Percentiles rank a stretch among this genome's conserved stretches.
Conservation (phyloP, 2,113 vertebrate genomes). For the Myocastor coypus region DNA sequence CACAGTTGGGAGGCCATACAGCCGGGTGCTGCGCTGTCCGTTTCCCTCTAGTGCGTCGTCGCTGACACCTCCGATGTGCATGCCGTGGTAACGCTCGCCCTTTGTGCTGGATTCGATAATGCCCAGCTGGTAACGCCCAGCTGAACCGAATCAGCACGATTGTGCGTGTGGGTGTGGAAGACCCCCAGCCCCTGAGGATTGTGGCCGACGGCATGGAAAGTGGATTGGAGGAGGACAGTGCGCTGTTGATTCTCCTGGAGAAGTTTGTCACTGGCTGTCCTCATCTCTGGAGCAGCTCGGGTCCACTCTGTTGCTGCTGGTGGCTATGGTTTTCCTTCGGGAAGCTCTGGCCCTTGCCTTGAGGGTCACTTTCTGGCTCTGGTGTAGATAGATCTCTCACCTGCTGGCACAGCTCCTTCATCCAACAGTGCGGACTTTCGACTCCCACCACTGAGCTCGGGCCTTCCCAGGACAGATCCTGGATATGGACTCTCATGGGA, state of each 20-base stretch:
- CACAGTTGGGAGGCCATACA: neutral
- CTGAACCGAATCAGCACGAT: neutral
- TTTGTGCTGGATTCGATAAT: neutral
- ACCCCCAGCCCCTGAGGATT: neutral
- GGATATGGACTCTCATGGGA: neutral
- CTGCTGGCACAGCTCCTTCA: neutral
- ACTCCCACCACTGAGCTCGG: neutral
- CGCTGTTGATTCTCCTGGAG: neutral
- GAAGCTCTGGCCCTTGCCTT: neutral
- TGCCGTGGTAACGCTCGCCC: neutral
- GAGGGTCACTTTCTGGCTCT: neutral
- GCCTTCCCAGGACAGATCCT: neutral
- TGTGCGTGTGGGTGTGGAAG: neutral
- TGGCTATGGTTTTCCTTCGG: neutral
- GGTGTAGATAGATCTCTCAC: neutral
- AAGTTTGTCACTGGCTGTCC: neutral
- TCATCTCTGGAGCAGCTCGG: neutral
- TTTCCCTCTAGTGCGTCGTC: no score
- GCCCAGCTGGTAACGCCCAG: neutral
- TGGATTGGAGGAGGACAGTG: neutral
- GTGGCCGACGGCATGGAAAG: neutral
- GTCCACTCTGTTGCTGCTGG: neutral
- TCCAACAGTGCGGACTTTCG: neutral
- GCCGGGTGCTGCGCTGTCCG: neutral
- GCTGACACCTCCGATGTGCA: neutral